Evolutionary conservation across 2,888 invertebrate species (phyloP), one percentile per base, ranked within the genome.

Genomic region (Pseudococcus jackbeardsleyi): DNA sequence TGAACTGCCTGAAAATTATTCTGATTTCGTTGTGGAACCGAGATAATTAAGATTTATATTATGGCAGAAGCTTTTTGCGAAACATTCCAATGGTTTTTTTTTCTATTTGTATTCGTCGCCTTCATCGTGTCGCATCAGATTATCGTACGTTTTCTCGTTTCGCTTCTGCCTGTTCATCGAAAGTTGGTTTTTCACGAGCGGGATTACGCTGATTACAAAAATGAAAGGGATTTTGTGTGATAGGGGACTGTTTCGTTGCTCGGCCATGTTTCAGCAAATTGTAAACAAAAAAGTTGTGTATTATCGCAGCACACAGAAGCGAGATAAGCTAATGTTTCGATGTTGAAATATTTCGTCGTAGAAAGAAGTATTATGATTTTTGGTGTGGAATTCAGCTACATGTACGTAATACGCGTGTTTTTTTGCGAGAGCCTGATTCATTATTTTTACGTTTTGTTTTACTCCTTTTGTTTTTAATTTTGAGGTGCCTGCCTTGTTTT

Each of bases 141-240:
- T 68, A 68, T 68, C 68, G 64, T 26, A 26, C 68, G 9, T 68
- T 68, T 26, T 9, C 26, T 68, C 68, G 68, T 68, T 68, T 68
- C 26, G 6, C 17, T 42, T 26, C 9, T 26, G 68, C 68, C 68
- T 68, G 68, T 68, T 68, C 68, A 68, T 68, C 68, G 12, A 68
- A 68, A 68, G 68, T 68, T 68, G 68, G 68, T 68, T 68, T 68
- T 26, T 26, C 26, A 26, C 26, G 26, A 26, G 26, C 22, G 26
- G 68, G 68, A 68, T 68, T 68, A 68, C 68, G 68, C 26, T 68
- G 68, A 68, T 68, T 68, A 68, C 68, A 26, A 68, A 68, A 68
- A 68, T 68, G 12, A 42, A 68, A 68, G 9, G 26, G 68, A 68
- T 26, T 68, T 26, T 68, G 12, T 68, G 68, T 68, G 68, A 68